Conservation (phyloP, 2,113 vertebrate species). For the Urocitellus parryii region DNA sequence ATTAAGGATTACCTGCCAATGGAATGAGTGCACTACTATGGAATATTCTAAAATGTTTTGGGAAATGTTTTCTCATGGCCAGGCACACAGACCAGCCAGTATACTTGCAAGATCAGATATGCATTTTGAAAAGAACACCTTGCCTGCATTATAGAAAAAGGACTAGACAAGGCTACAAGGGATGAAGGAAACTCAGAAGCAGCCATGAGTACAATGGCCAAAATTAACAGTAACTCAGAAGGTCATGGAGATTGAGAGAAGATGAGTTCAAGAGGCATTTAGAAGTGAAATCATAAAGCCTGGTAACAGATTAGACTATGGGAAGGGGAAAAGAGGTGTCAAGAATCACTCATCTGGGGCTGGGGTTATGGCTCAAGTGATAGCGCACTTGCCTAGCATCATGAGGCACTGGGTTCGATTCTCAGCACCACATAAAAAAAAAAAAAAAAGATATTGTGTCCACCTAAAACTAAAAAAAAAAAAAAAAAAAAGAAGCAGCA, state of each 20-base stretch:
- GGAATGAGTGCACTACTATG: background rate
- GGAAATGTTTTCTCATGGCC: background rate
- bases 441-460: too few species aligned
- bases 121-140: background rate
- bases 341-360: too few species aligned
- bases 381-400: too few species aligned
- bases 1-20: background rate
- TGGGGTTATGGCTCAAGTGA: too few species aligned
- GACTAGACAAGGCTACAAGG: background rate
- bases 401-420: too few species aligned
- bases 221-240: background rate
- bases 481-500: too few species aligned
- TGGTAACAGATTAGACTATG: background rate
- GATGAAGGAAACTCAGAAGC: background rate
- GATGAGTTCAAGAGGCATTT: background rate
- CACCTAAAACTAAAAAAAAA: too few species aligned
- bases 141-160: background rate
- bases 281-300: background rate
- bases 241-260: background rate
- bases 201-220: accelerated
- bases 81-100: background rate
- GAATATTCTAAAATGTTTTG: too few species aligned
- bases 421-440: too few species aligned
- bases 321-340: too few species aligned
- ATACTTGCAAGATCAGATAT: background rate